Evolutionary conservation across 2,888 invertebrate species (phyloP).

Genomic region (Melitaea athalia): DNA sequence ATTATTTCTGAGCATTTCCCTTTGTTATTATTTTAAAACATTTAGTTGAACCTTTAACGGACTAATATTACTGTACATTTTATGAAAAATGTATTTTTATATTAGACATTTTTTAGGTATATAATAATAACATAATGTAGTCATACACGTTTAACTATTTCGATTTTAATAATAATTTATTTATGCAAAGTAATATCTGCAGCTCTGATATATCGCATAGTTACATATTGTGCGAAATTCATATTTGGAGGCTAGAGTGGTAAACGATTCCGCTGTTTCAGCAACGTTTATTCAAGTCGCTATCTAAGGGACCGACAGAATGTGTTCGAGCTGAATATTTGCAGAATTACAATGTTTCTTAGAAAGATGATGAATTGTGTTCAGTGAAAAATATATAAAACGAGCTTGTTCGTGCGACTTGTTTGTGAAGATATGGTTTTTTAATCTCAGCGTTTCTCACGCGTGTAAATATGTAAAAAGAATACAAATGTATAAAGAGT

Average conservation of each 20-base stretch:
- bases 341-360: constrained; percentile 4
- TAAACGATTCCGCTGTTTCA: constrained; percentile 12
- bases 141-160: background rate
- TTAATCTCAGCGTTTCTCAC: background rate
- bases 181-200: background rate
- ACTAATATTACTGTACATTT: too few relatives aligned
- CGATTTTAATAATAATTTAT: background rate
- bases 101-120: too few relatives aligned
- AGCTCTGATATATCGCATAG: background rate
- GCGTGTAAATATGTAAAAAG: too few relatives aligned
- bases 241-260: background rate
- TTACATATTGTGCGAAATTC: constrained; percentile 9
- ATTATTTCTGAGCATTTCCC: too few relatives aligned
- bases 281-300: constrained; percentile 10
- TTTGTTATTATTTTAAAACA: too few relatives aligned
- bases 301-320: constrained; percentile 8
- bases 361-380: constrained; percentile 3
- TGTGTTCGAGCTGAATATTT: constrained; percentile 9
- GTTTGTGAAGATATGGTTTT: background rate
- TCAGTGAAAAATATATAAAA: background rate
- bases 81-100: too few relatives aligned
- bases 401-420: background rate
- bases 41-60: too few relatives aligned
- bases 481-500: too few relatives aligned
- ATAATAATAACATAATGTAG: too few relatives aligned